These are phyloP conservation scores for Drosophila arawakana DNA, from an alignment of 1,140 invertebrate species.

Conservation along the genomic window DNA sequence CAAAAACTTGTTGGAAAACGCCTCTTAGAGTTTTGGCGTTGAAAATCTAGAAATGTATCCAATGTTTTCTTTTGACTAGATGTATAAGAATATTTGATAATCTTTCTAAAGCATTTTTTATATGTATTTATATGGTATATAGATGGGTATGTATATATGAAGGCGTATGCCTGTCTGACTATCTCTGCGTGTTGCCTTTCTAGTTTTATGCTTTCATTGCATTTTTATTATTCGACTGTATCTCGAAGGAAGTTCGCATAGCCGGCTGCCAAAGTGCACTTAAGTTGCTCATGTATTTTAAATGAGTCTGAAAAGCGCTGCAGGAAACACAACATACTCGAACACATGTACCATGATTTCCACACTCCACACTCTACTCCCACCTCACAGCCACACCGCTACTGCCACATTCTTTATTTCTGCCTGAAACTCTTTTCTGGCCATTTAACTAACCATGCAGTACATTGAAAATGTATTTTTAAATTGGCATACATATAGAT, in stretches of 20 bases:
- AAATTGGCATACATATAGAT: conserved; percentile 17
- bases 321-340: conserved; percentile 68
- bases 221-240: conserved; percentile 78
- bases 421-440: conserved; percentile 23
- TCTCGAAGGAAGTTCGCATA: conserved; percentile 70
- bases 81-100: conserved; percentile 22
- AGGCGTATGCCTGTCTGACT: conserved; percentile 21
- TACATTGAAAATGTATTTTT: conserved; percentile 30
- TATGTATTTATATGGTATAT: conserved; percentile 3
- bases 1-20: conserved; percentile 31
- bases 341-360: conserved; percentile 42
- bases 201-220: conserved; percentile 79
- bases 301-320: conserved; percentile 82
- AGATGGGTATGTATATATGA: not conserved
- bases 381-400: not conserved
- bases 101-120: conserved; percentile 39
- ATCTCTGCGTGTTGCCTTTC: conserved; percentile 66
- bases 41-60: conserved; percentile 58
- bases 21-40: conserved; percentile 38
- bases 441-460: conserved; percentile 48
- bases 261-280: conserved; percentile 82
- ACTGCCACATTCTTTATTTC: not conserved
- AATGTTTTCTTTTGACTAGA: conserved; percentile 5
- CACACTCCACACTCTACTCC: conserved; percentile 4
- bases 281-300: conserved; percentile 84